Base-by-base conservation (phyloP, 2,113 vertebrate genomes). In the Cottus gobio region DNA sequence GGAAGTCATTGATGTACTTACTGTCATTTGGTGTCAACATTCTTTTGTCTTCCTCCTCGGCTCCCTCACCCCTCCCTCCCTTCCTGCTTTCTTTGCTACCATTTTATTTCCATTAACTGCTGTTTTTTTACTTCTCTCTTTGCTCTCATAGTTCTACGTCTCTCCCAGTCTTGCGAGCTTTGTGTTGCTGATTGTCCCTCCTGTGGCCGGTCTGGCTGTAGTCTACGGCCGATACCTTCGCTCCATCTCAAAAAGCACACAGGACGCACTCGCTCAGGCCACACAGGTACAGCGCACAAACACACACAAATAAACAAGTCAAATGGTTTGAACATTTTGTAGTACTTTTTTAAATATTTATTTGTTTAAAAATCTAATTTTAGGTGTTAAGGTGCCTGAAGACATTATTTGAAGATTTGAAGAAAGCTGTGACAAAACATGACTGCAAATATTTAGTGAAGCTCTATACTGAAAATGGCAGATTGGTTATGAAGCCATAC, bases 221-320 rank as follows among this genome's bases (percentile, higher is more conserved):
- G 85, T 97, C 86, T 99, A 98, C 30, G 98, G 97, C 60, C 92
- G 96, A 69, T 98, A 97, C 54, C 94, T 99, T 28, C 94, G 96
- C 86, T 96, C 96, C 75, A 94, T 99, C 85, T 96, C 96, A 72
- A 97, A 95, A 93, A 77, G 89, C 46, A 99, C 96, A 0, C 98
- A 99, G 89, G 97, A 99, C n/a, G 95, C 97, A 9, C 94, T 99
- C 24, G 98, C 98, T 71, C 94, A 97, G 66, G 95, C 98, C 75
- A 97, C 98, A 71, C 95, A 99, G 97, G 98, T 93, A 87, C n/a
- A 30, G 11, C 16, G 2, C 18, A 46, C 20, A 67, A 7, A 36
- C 57, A 13, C 12, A 46, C 3, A 69, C 68, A 3, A 22, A 26
- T 30, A 12, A 24, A 22, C 60, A n/a, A 63, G 5, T 30, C 18